Base-by-base conservation (phyloP, 2,797 vertebrate genomes). In the Oreonectes daqikongensis region DNA sequence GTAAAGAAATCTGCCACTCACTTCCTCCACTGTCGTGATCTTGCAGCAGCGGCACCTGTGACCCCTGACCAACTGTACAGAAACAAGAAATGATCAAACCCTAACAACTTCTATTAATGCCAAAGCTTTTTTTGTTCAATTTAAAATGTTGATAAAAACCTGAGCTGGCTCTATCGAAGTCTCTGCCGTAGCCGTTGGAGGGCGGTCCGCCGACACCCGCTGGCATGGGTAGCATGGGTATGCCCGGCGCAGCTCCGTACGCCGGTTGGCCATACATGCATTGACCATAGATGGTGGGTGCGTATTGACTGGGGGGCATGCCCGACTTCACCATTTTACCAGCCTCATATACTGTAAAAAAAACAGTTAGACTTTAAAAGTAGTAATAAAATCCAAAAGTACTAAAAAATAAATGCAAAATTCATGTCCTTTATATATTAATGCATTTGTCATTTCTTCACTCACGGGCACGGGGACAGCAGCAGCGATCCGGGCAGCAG, bases 401-500 rank as follows among this genome's bases (percentile, higher is more conserved):
- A n/a, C n/a, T n/a, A n/a, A n/a, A n/a, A n/a, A n/a, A n/a, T n/a
- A n/a, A n/a, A n/a, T n/a, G n/a, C n/a, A n/a, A n/a, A n/a, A n/a
- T n/a, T n/a, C n/a, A n/a, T n/a, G n/a, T n/a, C n/a, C n/a, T n/a
- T n/a, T n/a, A n/a, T n/a, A 10, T 10, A 35, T 9, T 35, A 35
- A 35, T 35, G 35, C 7, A 35, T 35, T 35, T 35, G 35, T 2
- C 35, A 35, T 35, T 70, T 3, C 5, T 17, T 46, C 78, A 92
- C 95, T 93, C 84, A 96, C 95, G 9, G 65, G 95, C 95, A 65
- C 94, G 89, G 0, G 96, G 96, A 80, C 96, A 97, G 88, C 96
- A 97, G 89, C 96, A 98, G 83, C 91, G 94, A 0, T 95, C 91
- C 0, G 96, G 95, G 70, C 96, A 98, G 87, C 96, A 98, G 44